Evolutionary conservation across 2,888 invertebrate genomes (phyloP).

Genomic region (Tuberolachnus salignus): DNA sequence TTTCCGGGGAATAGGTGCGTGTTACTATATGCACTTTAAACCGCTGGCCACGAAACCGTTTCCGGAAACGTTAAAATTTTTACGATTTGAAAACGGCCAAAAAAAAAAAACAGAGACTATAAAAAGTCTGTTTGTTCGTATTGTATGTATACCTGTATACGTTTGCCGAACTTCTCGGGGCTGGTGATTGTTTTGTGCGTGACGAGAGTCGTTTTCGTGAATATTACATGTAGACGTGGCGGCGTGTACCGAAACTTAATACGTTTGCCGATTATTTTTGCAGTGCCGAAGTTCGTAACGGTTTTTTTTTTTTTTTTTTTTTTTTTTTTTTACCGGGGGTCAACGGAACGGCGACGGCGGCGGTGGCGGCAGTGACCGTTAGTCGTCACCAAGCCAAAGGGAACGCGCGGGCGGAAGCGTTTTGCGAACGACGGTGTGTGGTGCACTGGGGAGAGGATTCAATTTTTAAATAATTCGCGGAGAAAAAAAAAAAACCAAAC

Average conservation of each 20-base stretch:
- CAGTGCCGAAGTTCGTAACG: constrained; percentile 16
- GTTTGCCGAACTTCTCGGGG: not conserved
- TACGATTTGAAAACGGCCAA: not conserved
- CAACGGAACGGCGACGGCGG: constrained; percentile 5
- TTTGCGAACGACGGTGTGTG: not conserved
- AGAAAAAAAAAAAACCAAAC: not conserved
- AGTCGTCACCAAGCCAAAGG: not conserved
- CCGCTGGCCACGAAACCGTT: constrained; percentile 9
- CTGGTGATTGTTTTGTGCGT: not conserved
- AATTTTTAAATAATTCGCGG: constrained; percentile 17
- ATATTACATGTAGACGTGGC: not conserved
- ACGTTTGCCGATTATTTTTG: constrained; percentile 27
- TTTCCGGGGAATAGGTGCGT: not conserved
- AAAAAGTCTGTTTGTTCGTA: constrained; percentile 3
- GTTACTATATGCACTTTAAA: not conserved
- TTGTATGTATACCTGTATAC: not conserved
- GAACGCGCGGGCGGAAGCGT: not conserved
- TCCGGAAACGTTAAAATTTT: not conserved
- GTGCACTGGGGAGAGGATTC: not conserved
- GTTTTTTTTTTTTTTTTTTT: too few species aligned
- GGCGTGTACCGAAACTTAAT: constrained; percentile 15
- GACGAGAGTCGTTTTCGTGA: constrained; percentile 27
- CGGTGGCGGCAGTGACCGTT: too few species aligned
- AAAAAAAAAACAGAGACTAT: too few species aligned
- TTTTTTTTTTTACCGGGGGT: not conserved